A percentile compares a stretch with the other conserved stretches of the same genome.
phyloP scores from a whole-genome alignment of 2,113 vertebrate species.

The Pterocles gutturalis region DNA sequence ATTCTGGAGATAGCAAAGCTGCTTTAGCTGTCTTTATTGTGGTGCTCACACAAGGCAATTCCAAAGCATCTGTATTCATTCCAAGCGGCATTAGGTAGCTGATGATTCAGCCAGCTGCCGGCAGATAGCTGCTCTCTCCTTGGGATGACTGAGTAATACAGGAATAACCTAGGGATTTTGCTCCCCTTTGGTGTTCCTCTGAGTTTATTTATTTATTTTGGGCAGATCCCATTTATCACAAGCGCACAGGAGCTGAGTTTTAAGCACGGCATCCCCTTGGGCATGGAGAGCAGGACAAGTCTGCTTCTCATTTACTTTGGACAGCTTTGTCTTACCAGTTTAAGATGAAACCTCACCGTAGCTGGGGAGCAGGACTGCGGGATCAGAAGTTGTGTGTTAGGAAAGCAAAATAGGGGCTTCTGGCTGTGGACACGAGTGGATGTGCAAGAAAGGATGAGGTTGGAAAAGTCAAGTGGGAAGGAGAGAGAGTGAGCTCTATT shows the following conservation, averaged over 20 bases:
- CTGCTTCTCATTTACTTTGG: slow-evolving; percentile 16
- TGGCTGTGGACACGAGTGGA: accelerated
- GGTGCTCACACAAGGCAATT: slow-evolving; percentile 13
- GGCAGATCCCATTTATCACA: slow-evolving; percentile 46
- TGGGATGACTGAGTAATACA: slow-evolving; percentile 10
- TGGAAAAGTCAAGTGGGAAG: neutral
- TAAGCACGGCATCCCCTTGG: neutral
- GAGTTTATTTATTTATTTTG: slow-evolving; percentile 38
- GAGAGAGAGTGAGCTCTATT: neutral
- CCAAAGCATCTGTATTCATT: slow-evolving; percentile 70
- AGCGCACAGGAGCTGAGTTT: neutral
- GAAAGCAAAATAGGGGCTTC: neutral
- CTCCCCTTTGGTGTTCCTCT: neutral
- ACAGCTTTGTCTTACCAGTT: neutral
- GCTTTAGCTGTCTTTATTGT: slow-evolving; percentile 30
- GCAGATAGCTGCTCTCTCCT: slow-evolving; percentile 55
- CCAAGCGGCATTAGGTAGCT: slow-evolving; percentile 66
- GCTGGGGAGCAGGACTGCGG: neutral
- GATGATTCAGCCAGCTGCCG: slow-evolving; percentile 47
- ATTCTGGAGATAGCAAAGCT: slow-evolving; percentile 37
- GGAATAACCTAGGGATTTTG: slow-evolving; percentile 36
- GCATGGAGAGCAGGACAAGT: neutral
- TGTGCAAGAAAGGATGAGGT: neutral
- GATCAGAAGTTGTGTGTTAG: neutral
- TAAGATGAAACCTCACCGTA: neutral